A percentile compares a stretch with the other conserved stretches of the same genome.
phyloP scores from a whole-genome alignment of 2,888 invertebrate species.

The Leptopterna dolabrata region DNA sequence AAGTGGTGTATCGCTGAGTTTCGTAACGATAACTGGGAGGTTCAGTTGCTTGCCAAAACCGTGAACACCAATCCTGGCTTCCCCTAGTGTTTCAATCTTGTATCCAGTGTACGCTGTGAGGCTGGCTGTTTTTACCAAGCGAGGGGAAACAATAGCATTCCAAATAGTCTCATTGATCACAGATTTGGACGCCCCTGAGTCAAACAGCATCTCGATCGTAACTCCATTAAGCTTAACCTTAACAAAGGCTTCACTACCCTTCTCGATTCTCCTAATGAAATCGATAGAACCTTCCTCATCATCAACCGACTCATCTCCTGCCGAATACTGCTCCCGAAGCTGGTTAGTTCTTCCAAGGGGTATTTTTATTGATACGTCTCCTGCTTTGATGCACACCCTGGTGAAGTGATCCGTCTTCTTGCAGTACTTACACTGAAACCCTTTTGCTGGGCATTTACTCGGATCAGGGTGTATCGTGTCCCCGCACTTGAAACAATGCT shows the following conservation, averaged over 20 bases:
- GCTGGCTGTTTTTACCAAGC: no score
- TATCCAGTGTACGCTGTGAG: no score
- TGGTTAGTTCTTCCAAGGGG: neutral
- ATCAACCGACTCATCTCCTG: neutral
- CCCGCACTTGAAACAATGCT: no score
- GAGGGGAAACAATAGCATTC: no score
- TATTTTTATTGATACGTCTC: neutral
- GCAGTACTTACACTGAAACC: no score
- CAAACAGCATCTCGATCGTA: neutral
- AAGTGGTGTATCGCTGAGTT: neutral
- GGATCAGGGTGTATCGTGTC: no score
- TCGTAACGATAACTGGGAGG: neutral
- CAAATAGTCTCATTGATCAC: no score
- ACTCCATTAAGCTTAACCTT: neutral
- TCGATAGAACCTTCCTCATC: neutral
- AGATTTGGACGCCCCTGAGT: no score
- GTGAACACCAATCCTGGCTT: neutral
- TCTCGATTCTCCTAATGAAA: neutral
- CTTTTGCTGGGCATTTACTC: no score
- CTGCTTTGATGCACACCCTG: neutral
- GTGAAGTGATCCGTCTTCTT: no score
- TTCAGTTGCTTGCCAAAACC: neutral
- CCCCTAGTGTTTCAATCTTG: no score
- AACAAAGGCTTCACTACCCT: neutral
- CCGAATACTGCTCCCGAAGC: neutral